Evolutionary conservation across 2,888 invertebrate genomes (phyloP), one percentile per base, ranked within the genome.

Genomic region (Physocephala rufipes): DNA sequence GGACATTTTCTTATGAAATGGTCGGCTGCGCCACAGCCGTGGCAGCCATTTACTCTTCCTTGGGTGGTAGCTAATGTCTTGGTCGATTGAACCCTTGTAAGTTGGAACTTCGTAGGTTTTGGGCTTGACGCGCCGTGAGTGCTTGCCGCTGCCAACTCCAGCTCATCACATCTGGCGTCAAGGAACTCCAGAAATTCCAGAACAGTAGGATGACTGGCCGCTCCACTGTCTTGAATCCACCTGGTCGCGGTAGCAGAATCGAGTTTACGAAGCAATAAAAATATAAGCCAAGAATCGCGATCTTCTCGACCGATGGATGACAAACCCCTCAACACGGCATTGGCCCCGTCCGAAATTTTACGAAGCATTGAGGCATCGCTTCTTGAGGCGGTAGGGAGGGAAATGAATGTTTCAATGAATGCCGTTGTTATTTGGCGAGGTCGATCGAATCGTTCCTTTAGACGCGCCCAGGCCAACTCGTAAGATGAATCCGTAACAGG

Each of bases 301-400:
- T 67, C 67, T 7, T 13, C 55, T 13, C 64, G 58, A 24, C 30
- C 55, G n/a, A 75, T 69, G 7, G 73, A 55, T 45, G 72, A 65
- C 16, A 73, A 36, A 9, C 74, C 72, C 15, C 74, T 66, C 13
- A 76, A 65, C 4, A 72, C 66, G 61, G 74, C 72, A 62, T 72
- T 75, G 7, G 73, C 74, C 28, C 69, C 71, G 47, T 73, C 76
- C 2, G 76, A 47, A 43, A 77, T 59, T 55, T 68, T 73, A 1
- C 74, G 66, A 1, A 75, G 62, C 15, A 62, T 13, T 0, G 47
- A 30, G 0, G 21, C 30, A 69, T 74, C 74, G 19, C 66, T 69
- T 0, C 47, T 66, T 15, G 69, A 24, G 0, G 58, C 47, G 1
- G 72, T 62, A 15, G 71, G 70, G 13, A 71, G 36, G n/a, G 67